A percentile compares a stretch with the other conserved stretches of the same genome.
Conservation (phyloP, 2,888 invertebrate genomes). For the Pseudococcus longispinus region DNA sequence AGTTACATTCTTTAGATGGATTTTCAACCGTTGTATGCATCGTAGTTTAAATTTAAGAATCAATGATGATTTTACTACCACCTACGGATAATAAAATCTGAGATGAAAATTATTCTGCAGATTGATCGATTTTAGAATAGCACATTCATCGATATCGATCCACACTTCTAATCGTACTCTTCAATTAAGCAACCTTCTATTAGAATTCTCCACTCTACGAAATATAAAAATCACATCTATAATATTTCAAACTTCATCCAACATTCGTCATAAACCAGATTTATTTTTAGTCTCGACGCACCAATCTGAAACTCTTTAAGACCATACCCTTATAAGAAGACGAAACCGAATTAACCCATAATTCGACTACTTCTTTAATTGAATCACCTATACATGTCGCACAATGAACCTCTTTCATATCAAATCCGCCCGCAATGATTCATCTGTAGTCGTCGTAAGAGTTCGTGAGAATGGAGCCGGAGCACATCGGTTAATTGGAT, state of each 20-base stretch:
- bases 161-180: too few species aligned
- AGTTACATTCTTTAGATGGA: too few species aligned
- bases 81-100: too few species aligned
- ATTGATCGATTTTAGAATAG: too few species aligned
- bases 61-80: too few species aligned
- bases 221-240: not conserved
- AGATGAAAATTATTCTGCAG: too few species aligned
- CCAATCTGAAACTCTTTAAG: not conserved
- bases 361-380: conserved; percentile 24
- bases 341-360: conserved; percentile 24
- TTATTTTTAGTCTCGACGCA: not conserved
- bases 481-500: conserved; percentile 29
- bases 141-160: too few species aligned
- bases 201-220: not conserved
- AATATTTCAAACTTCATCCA: not conserved
- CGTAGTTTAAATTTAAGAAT: too few species aligned
- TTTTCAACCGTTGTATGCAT: too few species aligned
- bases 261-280: not conserved
- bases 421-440: conserved; percentile 36
- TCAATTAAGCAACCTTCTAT: not conserved
- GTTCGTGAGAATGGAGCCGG: conserved; percentile 27
- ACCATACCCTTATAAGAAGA: conserved; percentile 1
- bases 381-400: conserved; percentile 33
- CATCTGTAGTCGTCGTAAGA: not conserved
- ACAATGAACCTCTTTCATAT: conserved; percentile 40